phyloP scores from a whole-genome alignment of 1,140 invertebrate genomes.

The Homalodisca vitripennis region DNA sequence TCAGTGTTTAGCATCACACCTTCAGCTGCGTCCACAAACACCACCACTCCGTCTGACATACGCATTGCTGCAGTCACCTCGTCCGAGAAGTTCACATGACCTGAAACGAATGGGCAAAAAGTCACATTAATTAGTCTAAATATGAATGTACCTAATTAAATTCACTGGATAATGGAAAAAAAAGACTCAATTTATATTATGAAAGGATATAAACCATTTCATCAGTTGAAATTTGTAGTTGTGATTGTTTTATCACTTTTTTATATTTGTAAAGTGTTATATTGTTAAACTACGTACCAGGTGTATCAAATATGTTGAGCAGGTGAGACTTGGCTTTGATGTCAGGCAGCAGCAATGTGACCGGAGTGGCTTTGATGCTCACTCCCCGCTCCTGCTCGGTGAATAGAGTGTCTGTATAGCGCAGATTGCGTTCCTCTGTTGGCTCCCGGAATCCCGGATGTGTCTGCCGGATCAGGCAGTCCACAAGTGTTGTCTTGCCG shows the following conservation, averaged over 20 bases:
- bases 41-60: constrained; percentile 91
- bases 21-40: constrained; percentile 99
- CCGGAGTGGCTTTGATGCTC: constrained; percentile 94
- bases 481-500: constrained; percentile 98
- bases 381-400: constrained; percentile 98
- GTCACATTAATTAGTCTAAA: no score
- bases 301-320: constrained; percentile 96
- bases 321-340: constrained; percentile 93
- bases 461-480: constrained; percentile 96
- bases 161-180: no score
- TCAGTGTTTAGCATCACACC: constrained; percentile 99
- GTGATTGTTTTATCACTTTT: no score
- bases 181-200: no score
- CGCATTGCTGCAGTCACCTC: constrained; percentile 97
- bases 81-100: constrained; percentile 99
- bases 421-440: constrained; percentile 72
- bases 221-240: no score
- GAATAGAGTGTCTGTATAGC: constrained; percentile 96
- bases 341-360: constrained; percentile 92
- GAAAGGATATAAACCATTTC: no score
- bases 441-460: constrained; percentile 81
- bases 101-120: constrained; percentile 41
- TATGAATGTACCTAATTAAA: no score
- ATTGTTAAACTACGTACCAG: constrained; percentile 56
- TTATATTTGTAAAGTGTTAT: no score